Conservation (phyloP, 2,888 invertebrate genomes). For the Acronicta aceris region DNA sequence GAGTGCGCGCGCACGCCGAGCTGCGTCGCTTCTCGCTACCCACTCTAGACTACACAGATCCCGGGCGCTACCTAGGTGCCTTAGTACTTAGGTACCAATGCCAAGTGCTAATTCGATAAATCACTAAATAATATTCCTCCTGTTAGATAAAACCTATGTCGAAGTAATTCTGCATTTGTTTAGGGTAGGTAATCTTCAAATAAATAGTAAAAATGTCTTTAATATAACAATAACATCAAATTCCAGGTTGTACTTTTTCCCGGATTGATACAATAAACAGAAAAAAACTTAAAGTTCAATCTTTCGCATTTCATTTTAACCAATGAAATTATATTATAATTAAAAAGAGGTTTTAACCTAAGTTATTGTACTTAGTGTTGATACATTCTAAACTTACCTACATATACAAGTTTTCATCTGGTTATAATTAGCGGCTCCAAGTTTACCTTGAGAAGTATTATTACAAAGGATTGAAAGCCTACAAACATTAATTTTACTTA, state of each 20-base stretch:
- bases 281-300: too few species aligned
- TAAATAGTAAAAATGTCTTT: too few species aligned
- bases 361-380: too few species aligned
- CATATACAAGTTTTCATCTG: conserved; percentile 10
- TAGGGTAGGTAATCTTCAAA: too few species aligned
- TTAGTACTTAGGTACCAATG: conserved; percentile 48
- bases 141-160: neutral
- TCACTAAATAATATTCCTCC: neutral
- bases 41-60: conserved; percentile 68
- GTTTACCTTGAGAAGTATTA: conserved; percentile 42
- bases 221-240: too few species aligned
- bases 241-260: too few species aligned
- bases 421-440: conserved; percentile 22
- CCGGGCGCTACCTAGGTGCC: conserved; percentile 57
- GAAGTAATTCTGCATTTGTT: neutral
- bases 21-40: conserved; percentile 57
- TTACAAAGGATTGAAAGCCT: conserved; percentile 21
- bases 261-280: too few species aligned
- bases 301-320: too few species aligned
- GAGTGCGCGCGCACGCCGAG: conserved; percentile 75
- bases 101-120: conserved; percentile 44
- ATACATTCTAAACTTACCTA: conserved; percentile 11
- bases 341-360: too few species aligned
- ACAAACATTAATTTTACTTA: conserved; percentile 44
- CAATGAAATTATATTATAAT: too few species aligned